Evolutionary conservation across 2,113 vertebrate genomes (phyloP).

Genomic region (Alligator sinensis): DNA sequence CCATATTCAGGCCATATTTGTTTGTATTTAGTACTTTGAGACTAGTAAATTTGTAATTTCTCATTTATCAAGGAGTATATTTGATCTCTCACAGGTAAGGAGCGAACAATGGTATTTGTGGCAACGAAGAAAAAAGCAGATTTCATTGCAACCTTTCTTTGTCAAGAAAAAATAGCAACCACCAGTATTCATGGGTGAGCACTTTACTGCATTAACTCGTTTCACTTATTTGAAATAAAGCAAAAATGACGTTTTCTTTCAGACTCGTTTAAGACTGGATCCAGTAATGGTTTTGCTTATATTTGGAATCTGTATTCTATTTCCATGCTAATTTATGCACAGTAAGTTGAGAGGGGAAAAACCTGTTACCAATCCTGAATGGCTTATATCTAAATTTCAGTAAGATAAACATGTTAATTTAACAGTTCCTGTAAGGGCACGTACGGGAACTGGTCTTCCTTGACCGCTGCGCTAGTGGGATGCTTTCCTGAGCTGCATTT

Average conservation of each 20-base stretch:
- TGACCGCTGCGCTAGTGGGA: not conserved
- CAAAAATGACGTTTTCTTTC: not conserved
- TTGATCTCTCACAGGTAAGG: slow-evolving; percentile 77
- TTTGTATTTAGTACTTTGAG: not conserved
- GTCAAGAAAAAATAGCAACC: slow-evolving; percentile 90
- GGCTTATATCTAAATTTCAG: not conserved
- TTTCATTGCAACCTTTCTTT: slow-evolving; percentile 91
- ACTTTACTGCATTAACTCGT: not conserved
- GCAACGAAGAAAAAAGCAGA: slow-evolving; percentile 94
- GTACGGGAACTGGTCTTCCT: not conserved
- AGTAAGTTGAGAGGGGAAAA: not conserved
- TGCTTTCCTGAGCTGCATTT: not conserved
- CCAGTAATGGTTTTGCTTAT: not conserved
- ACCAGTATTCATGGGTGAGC: slow-evolving; percentile 96
- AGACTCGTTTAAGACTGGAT: not conserved
- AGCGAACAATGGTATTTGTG: slow-evolving; percentile 94
- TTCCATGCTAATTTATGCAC: not conserved
- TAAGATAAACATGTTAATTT: no score
- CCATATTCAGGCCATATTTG: no score
- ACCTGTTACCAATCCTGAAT: not conserved
- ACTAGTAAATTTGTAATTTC: not conserved
- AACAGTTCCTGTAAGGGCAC: not conserved
- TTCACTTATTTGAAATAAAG: not conserved
- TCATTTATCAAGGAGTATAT: not conserved
- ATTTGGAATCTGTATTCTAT: fast-evolving